Base-by-base conservation (phyloP, 2,113 vertebrate species). In the Callithrix jacchus region DNA sequence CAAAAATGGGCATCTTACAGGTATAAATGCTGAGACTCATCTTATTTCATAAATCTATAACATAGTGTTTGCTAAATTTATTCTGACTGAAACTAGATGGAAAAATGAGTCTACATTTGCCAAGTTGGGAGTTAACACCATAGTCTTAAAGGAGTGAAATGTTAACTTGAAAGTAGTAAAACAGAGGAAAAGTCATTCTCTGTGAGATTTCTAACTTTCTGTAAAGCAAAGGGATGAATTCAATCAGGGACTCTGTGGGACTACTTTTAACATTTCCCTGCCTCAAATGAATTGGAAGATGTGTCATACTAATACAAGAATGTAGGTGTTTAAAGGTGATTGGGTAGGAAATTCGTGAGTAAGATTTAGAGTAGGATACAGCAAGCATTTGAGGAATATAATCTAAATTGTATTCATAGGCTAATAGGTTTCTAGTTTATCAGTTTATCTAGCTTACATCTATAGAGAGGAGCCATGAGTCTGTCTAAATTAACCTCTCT, bases 251-350 rank as follows among this genome's bases (percentile, higher is more conserved):
- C 11, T 77, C 74, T 87, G 25, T 79, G 45, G 61, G 58, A 56
- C 35, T 16, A 76, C 58, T 90, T 93, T 94, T 71, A 90, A 79
- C 45, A 93, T 58, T 93, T 83, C 20, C 2, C 49, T 58, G 25
- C 66, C 35, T 79, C 42, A 82, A 82, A 84, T 71, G 74, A 85
- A 87, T 66, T 84, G 13, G 32, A 95, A 84, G 35, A 81, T 95
- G 23, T 68, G 76, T 42, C 76, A 90, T 89, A 47, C 10, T 93
- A 40, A 68, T 61, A 56, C 89, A 80, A 84, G 71, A 85, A 86
- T 85, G 54, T 68, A 74, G 17, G 5, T 40, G 93, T 87, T 84
- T 84, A 85, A 93, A 93, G 64, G 32, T 56, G 42, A 90, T 10
- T 84, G 35, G 35, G 56, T 6, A 96, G 21, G 21, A 64, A 90